A percentile compares a stretch with the other conserved stretches of the same genome.
phyloP scores from a whole-genome alignment of 2,888 invertebrate species.

The Agonopterix subpropinquella region DNA sequence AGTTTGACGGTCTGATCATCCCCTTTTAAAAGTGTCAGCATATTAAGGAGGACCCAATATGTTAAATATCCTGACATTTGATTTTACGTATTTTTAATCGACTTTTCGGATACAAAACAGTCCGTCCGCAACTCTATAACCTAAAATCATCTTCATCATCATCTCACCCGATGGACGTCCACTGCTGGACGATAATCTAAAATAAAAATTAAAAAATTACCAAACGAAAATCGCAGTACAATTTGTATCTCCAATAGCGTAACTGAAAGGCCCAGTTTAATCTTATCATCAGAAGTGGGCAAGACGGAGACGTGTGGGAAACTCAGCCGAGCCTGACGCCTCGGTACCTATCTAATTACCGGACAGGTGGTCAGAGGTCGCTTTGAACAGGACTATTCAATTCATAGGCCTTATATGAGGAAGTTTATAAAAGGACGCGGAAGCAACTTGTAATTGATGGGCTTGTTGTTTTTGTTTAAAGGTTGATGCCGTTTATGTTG shows the following conservation, averaged over 20 bases:
- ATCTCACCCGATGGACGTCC: too few relatives aligned
- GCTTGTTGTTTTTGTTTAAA: constrained; percentile 28
- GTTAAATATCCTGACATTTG: too few relatives aligned
- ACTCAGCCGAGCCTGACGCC: constrained; percentile 41
- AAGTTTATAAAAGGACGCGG: constrained; percentile 22
- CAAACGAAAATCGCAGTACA: background rate
- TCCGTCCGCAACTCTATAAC: too few relatives aligned
- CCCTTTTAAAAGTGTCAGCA: too few relatives aligned
- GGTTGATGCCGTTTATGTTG: too few relatives aligned
- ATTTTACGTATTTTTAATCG: too few relatives aligned
- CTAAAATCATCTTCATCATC: too few relatives aligned
- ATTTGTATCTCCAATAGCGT: constrained; percentile 1
- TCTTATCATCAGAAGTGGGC: constrained; percentile 28
- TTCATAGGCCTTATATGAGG: constrained; percentile 5
- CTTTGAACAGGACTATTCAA: constrained; percentile 15
- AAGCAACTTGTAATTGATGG: constrained; percentile 24
- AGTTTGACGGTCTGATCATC: too few relatives aligned
- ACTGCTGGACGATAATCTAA: too few relatives aligned
- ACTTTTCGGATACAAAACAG: too few relatives aligned
- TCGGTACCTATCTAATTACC: constrained; percentile 54
- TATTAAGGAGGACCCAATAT: too few relatives aligned
- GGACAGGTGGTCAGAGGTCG: constrained; percentile 48
- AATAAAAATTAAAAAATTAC: too few relatives aligned
- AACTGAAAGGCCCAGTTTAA: constrained; percentile 19
- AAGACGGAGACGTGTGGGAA: constrained; percentile 34